A percentile compares a stretch with the other conserved stretches of the same genome.
Conservation (phyloP, 2,113 vertebrate genomes). For the mouse (Mus musculus) region DNA sequence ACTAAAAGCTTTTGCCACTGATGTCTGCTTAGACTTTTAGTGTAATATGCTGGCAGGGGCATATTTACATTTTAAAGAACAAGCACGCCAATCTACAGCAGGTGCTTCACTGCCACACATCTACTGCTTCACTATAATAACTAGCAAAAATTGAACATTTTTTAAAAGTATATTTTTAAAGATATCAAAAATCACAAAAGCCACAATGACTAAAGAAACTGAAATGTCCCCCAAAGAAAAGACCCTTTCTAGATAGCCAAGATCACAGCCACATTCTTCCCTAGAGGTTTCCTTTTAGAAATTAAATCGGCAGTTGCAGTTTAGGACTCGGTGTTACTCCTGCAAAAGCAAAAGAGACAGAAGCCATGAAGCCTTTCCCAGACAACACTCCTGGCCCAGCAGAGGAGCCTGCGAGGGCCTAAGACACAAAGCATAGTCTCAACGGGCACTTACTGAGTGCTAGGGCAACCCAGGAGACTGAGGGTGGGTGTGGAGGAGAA, state of each 20-base stretch:
- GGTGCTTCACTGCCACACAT: not conserved
- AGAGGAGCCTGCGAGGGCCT: not conserved
- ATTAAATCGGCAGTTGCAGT: not conserved
- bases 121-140: not conserved
- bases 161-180: not conserved
- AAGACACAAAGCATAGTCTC: not conserved
- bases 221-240: conserved; percentile 5
- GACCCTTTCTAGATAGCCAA: not conserved
- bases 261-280: not conserved
- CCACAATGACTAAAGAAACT: conserved; percentile 28
- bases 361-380: not conserved
- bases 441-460: not conserved
- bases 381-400: not conserved
- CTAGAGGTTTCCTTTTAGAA: not conserved
- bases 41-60: not conserved
- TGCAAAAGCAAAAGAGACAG: not conserved
- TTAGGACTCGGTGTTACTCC: not conserved
- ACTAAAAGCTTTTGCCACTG: not conserved
- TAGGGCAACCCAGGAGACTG: not conserved
- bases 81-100: not conserved
- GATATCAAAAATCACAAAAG: conserved; percentile 12
- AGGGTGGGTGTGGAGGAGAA: not conserved
- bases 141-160: not conserved
- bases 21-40: not conserved
- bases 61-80: not conserved